A percentile compares a stretch with the other conserved stretches of the same genome.
Evolutionary conservation across 1,140 invertebrate species (phyloP).

Genomic region (Cyclargus thomasi): DNA sequence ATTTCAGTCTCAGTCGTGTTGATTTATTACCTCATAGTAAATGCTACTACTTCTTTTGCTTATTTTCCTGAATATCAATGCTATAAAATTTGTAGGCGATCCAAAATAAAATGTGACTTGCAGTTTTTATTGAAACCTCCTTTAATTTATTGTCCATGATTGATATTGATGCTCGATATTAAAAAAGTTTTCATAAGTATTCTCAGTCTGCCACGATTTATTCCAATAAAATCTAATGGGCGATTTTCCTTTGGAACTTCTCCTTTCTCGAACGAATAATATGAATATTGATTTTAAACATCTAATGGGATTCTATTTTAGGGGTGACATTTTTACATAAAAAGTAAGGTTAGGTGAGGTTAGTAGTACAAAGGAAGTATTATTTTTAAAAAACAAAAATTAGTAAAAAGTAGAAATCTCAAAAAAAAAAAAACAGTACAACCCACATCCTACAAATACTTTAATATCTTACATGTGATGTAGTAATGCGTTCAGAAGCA

Average conservation of each 20-base stretch:
- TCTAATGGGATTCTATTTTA: neutral
- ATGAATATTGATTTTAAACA: conserved; percentile 13
- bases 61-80: conserved; percentile 21
- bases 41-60: conserved; percentile 16
- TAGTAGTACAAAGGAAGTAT: too few relatives aligned
- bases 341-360: neutral
- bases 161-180: conserved; percentile 60
- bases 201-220: conserved; percentile 47
- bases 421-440: too few relatives aligned
- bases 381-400: too few relatives aligned
- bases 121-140: conserved; percentile 46
- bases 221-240: conserved; percentile 51
- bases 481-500: conserved; percentile 5
- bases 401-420: too few relatives aligned
- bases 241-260: conserved; percentile 16
- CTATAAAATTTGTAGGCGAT: conserved; percentile 20
- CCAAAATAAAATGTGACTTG: conserved; percentile 24
- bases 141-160: conserved; percentile 48
- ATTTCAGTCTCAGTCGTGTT: conserved; percentile 17
- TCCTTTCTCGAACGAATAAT: neutral
- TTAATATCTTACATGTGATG: neutral
- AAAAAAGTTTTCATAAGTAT: conserved; percentile 68
- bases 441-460: too few relatives aligned
- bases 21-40: conserved; percentile 20
- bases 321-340: neutral